Evolutionary conservation across 1,140 invertebrate genomes (phyloP), one percentile per base, ranked within the genome.

Genomic region (Leptinotarsa defecta): DNA sequence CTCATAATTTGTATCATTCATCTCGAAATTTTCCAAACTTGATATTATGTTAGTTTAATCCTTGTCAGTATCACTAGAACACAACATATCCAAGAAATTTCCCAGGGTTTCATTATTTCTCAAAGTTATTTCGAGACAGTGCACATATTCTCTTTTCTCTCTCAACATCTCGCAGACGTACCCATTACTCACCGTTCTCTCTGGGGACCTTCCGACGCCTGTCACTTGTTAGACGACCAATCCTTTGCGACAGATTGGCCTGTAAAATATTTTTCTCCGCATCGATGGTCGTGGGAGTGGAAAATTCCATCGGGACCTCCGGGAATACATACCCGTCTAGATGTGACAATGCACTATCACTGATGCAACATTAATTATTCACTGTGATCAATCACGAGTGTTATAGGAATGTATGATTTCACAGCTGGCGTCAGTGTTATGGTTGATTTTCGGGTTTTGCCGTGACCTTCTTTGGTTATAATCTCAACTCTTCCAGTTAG

Each of bases 171-270:
- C 22, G 70, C 57, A 76, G 77, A 75, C 73, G 81, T 77, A 81
- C 81, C 81, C 81, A 82, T 82, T 82, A 82, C 80, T 82, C 81
- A 82, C 80, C 49, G 69, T 78, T 57, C 78, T 78, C 81, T 77
- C 61, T 43, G 34, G 77, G 74, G 77, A 76, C 65, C 62, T 74
- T 71, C 76, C 75, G 78, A 74, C 74, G 79, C 69, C 79, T 81
- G 80, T 81, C 80, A 81, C 75, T 80, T 81, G 80, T 81, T 82
- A 81, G 76, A 78, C 71, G 78, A 77, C 76, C 80, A 81, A 82
- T 80, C 79, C 80, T 76, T 79, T 78, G 74, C 79, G 81, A 82
- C 80, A 81, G 81, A 82, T 81, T 80, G 81, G 76, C 65, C n/a
- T 71, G 79, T 80, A 80, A 80, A 78, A 80, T 80, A 78, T 78